Evolutionary conservation across 2,113 vertebrate genomes (phyloP), one percentile per base, ranked within the genome.

Genomic region (Conger conger): DNA sequence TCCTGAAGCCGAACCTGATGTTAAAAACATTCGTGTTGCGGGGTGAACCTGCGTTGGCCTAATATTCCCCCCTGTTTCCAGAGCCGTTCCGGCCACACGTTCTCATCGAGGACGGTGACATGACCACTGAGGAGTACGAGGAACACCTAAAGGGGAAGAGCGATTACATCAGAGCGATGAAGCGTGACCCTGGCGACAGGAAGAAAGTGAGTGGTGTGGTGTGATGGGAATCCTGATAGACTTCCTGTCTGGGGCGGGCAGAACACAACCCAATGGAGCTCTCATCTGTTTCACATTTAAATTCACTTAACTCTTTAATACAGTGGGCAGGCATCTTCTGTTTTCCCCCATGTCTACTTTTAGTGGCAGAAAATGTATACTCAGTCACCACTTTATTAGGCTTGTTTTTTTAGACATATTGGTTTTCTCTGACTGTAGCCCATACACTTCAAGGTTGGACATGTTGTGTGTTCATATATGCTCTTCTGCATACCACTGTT

Each of bases 1-100:
- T 63, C 20, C 18, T 27, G 57, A 63, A 1, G 20, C 23, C 4
- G 57, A 63, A 63, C 33, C n/a, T 73, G 27, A 73, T 73, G n/a
- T 73, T 8, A 27, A 73, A 27, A 73, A 63, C 13, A n/a, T 73
- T 38, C 15, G 68, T 20, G 73, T 73, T 60, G 27, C 6, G 38
- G 80, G n/a, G 45, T 27, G 80, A 82, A 27, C 76, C n/a, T 85
- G 82, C 11, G 42, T 78, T 23, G 37, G 16, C 35, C 36, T 84
- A 77, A 63, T 79, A 68, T 45, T 60, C 57, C 36, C 84, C 80
- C 78, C 85, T 89, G 42, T 0, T 87, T 60, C 87, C 87, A 99
- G 98, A 99, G 89, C 98, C 97, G 77, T 96, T 98, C 89, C 87
- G 95, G 91, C 98, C 98, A 1, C 97, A 98, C 0, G 40, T 98